Percentiles rank a stretch among this genome's conserved stretches.
Evolutionary conservation across 2,888 invertebrate species (phyloP).

Genomic region (Drosophila koepferae): DNA sequence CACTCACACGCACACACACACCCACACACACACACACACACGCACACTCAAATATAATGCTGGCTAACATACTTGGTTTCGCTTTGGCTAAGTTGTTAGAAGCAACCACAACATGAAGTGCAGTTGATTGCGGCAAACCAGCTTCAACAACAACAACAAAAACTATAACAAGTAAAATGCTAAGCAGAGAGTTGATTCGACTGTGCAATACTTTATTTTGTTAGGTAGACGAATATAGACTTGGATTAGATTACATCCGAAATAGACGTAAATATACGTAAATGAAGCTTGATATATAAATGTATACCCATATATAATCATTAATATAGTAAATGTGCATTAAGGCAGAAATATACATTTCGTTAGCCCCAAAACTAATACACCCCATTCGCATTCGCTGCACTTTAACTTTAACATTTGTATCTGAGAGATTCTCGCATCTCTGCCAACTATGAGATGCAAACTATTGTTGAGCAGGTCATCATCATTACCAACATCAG

Average conservation of each 20-base stretch:
- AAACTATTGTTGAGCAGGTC: conserved; percentile 77
- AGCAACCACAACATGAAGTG: conserved; percentile 79
- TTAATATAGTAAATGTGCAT: no score
- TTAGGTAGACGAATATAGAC: no score
- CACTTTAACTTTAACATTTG: conserved; percentile 39
- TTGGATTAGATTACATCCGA: no score
- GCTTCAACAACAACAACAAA: conserved; percentile 24
- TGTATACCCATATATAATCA: no score
- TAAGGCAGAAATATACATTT: no score
- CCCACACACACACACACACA: conserved; percentile 5
- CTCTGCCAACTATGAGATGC: conserved; percentile 53
- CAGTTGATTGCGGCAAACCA: conserved; percentile 78
- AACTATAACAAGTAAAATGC: background rate
- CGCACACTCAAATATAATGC: conserved; percentile 1
- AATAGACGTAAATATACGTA: no score
- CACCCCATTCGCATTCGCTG: background rate
- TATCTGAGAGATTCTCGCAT: conserved; percentile 46
- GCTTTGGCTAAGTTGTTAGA: conserved; percentile 55
- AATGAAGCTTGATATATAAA: no score
- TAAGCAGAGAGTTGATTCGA: background rate
- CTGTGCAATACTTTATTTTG: background rate
- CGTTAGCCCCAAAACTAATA: background rate
- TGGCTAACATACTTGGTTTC: conserved; percentile 10
- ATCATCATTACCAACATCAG: conserved; percentile 51
- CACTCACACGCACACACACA: conserved; percentile 1